These are phyloP conservation scores for Tholera decimalis DNA, from an alignment of 2,888 invertebrate genomes.

Conservation along the genomic window DNA sequence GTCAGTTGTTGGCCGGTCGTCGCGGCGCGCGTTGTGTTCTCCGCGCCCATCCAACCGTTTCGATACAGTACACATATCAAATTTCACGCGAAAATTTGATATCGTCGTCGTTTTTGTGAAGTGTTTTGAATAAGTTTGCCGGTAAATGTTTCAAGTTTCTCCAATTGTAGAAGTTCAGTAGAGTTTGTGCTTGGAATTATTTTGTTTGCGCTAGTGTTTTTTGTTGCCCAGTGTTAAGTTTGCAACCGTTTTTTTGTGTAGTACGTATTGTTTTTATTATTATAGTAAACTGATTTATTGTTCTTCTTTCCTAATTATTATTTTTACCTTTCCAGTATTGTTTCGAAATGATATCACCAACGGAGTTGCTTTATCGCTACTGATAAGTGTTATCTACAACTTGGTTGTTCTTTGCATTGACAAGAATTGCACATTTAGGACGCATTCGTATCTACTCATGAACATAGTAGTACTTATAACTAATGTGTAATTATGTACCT, in stretches of 20 bases:
- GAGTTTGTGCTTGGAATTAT: constrained; percentile 75
- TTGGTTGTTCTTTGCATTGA: constrained; percentile 75
- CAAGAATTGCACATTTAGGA: constrained; percentile 77
- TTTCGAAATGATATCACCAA: constrained; percentile 82
- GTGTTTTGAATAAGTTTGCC: constrained; percentile 77
- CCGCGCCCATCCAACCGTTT: constrained; percentile 66
- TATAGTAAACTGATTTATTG: constrained; percentile 67
- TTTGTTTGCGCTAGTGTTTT: constrained; percentile 83
- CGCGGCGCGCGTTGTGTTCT: constrained; percentile 78
- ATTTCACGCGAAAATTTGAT: constrained; percentile 91
- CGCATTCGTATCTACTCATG: constrained; percentile 41
- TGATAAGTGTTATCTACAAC: constrained; percentile 85
- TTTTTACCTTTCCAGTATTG: constrained; percentile 64
- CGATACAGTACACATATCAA: constrained; percentile 88
- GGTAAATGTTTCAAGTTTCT: constrained; percentile 80
- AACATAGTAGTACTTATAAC: constrained; percentile 6
- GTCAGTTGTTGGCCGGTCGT: constrained; percentile 86
- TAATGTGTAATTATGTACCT: constrained; percentile 16
- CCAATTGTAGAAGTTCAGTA: constrained; percentile 74
- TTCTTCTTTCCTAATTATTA: constrained; percentile 61
- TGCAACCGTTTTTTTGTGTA: constrained; percentile 80
- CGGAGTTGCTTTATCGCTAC: constrained; percentile 87
- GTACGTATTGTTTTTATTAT: constrained; percentile 78
- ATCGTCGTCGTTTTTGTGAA: constrained; percentile 88
- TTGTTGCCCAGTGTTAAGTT: constrained; percentile 83